Base-by-base conservation (phyloP, 1,140 invertebrate genomes). In the Calycopis cecrops region DNA sequence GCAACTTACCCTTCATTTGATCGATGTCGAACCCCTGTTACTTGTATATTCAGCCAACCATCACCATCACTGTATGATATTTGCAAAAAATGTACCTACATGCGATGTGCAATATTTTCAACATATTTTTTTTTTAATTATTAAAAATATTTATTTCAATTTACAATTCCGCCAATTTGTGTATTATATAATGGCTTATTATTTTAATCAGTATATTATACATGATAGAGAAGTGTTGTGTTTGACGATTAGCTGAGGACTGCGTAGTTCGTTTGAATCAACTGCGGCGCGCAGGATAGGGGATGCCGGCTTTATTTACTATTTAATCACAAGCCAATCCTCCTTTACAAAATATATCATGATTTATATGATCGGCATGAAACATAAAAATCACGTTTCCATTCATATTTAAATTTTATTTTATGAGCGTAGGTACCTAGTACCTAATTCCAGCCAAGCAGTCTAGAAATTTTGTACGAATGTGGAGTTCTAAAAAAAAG, bases 1-100 rank as follows among this genome's bases (percentile, higher is more conserved):
- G 35, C 40, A 59, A 59, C 79, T 82, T 69, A 85, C 81, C 81
- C 79, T 85, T 85, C 81, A 85, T 85, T 61, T 79, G 78, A 66
- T 57, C 21, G 47, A 52, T 57, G 56, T 21, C 42, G 55, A 50
- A 57, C 64, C 69, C 71, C 68, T 72, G 55, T 48, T 12, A n/a
- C n/a, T n/a, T 28, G 42, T 34, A 53, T 34, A 52, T 14, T 33
- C 38, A 34, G 34, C 28, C 33, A 63, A 68, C 57, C 56, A 55
- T 59, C 21, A 59, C 57, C 44, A 48, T 69, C 67, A 73, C 58
- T 62, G 72, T 66, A 69, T 70, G 65, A 11, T 37, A 42, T 40
- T 12, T 16, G 40, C 40, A 16, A 44, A 44, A 44, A 28, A 3
- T 28, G 1, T 44, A 12, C 40, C 8, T 12, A 16, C 7, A 6